These are phyloP conservation scores for Monodelphis domestica DNA, from an alignment of 2,797 vertebrate species.

Conservation along the genomic window DNA sequence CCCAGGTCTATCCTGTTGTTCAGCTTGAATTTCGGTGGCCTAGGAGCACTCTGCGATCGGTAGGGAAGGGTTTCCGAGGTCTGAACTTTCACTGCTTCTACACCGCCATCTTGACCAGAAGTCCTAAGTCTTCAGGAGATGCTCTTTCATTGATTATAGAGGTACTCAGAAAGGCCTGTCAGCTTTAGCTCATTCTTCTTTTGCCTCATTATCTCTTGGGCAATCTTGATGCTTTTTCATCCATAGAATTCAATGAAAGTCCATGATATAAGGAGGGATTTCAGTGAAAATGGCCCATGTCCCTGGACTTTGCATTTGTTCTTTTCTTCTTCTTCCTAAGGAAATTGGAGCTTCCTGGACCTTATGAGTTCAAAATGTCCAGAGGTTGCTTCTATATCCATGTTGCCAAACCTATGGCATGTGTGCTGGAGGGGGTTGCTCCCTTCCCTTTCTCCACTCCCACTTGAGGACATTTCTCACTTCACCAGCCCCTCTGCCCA, in stretches of 20 bases:
- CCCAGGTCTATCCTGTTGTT: no score
- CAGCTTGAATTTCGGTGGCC: no score
- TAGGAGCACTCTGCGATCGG: no score
- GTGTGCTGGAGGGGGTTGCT: no score
- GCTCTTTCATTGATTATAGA: background rate
- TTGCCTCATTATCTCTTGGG: background rate
- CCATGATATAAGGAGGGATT: background rate
- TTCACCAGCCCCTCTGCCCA: no score
- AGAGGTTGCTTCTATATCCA: background rate
- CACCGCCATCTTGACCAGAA: no score
- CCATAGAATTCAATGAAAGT: background rate
- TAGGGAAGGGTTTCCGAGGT: no score
- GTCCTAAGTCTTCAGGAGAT: no score
- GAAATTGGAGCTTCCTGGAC: background rate
- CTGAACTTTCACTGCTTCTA: no score
- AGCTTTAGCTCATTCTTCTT: background rate
- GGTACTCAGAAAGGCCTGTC: background rate
- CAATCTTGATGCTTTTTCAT: background rate
- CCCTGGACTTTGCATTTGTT: background rate
- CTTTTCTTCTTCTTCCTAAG: background rate
- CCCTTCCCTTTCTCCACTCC: no score
- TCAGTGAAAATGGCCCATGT: background rate
- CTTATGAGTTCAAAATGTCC: background rate
- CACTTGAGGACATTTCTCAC: no score
- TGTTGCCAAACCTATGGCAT: no score